Base-by-base conservation (phyloP, 2,797 vertebrate genomes). In the Podarcis siculus region DNA sequence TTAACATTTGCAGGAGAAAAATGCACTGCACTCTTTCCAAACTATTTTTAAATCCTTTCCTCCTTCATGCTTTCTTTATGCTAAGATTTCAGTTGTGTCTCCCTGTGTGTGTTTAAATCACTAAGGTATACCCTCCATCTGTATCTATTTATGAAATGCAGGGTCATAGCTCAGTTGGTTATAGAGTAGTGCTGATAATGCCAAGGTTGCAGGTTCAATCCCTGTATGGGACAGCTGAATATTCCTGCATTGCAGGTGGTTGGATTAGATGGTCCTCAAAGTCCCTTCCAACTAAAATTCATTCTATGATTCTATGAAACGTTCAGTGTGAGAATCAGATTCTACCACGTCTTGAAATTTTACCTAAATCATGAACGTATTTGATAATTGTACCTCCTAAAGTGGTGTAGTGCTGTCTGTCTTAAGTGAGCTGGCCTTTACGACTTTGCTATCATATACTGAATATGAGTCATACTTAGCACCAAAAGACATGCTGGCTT, bases 281-380 rank as follows among this genome's bases (percentile, higher is more conserved):
- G 49, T 55, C 49, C 49, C 49, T 49, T 49, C 49, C 49, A 49
- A 49, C 49, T 49, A 49, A 12, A 49, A 49, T 13, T 49, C 49
- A 49, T 49, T 49, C 49, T 49, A 49, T 49, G 49, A 49, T 13
- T 49, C 49, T 49, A 49, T 49, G 49, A 79, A 45, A n/a, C 75
- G 66, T 30, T n/a, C 55, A 49, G n/a, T 67, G 81, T 80, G 39
- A 80, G 32, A 39, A 81, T n/a, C 69, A 35, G 13, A 32, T 75
- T 86, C 71, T 55, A 55, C 30, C 32, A 42, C 6, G 8, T 66
- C 49, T 61, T 73, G 45, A 61, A 80, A 37, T 66, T 72, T 72
- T 88, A 79, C 37, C 49, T 84, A 84, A n/a, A 39, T 87, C 37
- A 81, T 15, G 30, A 82, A 73, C 30, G 12, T 42, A 72, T 37